Evolutionary conservation across 1,140 invertebrate genomes (phyloP).

Genomic region (Anastrepha obliqua): DNA sequence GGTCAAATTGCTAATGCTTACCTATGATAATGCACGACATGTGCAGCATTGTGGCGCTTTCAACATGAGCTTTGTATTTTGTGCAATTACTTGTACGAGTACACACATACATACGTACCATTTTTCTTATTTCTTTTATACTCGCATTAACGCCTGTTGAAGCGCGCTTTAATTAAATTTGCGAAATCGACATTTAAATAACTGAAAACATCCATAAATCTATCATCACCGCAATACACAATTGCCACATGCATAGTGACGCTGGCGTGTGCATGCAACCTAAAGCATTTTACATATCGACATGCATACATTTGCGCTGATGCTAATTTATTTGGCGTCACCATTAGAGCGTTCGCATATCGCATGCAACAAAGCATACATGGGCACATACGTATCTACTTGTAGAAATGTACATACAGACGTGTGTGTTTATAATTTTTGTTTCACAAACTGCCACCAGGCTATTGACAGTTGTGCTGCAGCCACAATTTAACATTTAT

Average conservation of each 20-base stretch:
- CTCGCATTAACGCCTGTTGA: not conserved
- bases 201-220: constrained; percentile 1
- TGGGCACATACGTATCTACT: too few species aligned
- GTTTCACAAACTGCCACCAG: constrained; percentile 1
- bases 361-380: constrained; percentile 2
- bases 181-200: constrained; percentile 25
- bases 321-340: constrained; percentile 39
- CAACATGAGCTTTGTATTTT: not conserved
- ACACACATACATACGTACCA: too few species aligned
- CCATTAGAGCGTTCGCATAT: not conserved
- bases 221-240: not conserved
- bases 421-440: not conserved
- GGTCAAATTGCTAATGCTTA: too few species aligned
- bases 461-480: constrained; percentile 20
- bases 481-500: not conserved
- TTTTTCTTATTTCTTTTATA: too few species aligned
- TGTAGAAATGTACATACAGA: not conserved
- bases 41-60: not conserved
- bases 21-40: not conserved
- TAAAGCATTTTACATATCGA: not conserved
- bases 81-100: too few species aligned
- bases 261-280: not conserved
- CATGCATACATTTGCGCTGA: not conserved
- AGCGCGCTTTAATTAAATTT: constrained; percentile 28
- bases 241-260: not conserved